Percentiles rank a stretch among this genome's conserved stretches.
phyloP scores from a whole-genome alignment of 2,888 invertebrate genomes.

The Galeruca laticollis region DNA sequence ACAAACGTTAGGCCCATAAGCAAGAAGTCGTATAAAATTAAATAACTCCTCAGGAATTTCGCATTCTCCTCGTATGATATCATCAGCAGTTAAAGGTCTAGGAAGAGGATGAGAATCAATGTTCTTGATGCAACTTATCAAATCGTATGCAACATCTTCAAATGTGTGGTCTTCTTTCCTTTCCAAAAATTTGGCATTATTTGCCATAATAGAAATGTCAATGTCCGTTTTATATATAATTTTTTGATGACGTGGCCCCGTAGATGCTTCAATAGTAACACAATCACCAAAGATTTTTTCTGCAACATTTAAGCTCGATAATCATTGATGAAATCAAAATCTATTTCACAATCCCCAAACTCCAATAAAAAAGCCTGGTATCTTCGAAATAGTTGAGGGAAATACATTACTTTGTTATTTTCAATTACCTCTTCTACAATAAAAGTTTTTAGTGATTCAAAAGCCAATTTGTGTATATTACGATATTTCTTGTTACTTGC shows the following conservation, averaged over 20 bases:
- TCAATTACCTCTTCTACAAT: conserved; percentile 41
- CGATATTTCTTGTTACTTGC: conserved; percentile 33
- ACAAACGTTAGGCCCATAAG: too few species aligned
- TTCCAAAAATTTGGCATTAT: conserved; percentile 49
- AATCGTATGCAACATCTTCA: conserved; percentile 50
- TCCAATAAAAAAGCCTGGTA: conserved; percentile 50
- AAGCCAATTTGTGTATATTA: conserved; percentile 40
- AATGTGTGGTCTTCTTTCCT: conserved; percentile 40
- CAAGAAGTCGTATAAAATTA: too few species aligned
- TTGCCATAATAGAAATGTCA: conserved; percentile 50
- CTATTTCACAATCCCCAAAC: conserved; percentile 49
- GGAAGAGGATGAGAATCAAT: too few species aligned
- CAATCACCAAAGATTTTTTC: conserved; percentile 54
- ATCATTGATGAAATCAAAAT: conserved; percentile 48
- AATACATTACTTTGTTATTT: conserved; percentile 38
- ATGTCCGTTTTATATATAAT: conserved; percentile 53
- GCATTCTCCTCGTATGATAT: too few species aligned
- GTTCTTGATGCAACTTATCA: too few species aligned
- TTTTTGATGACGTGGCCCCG: conserved; percentile 44
- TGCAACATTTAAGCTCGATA: conserved; percentile 53
- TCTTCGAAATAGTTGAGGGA: conserved; percentile 41
- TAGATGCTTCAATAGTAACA: conserved; percentile 49
- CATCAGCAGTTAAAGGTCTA: too few species aligned
- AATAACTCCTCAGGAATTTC: too few species aligned
- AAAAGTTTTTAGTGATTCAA: conserved; percentile 38